A percentile compares a stretch with the other conserved stretches of the same genome.
phyloP scores from a whole-genome alignment of 2,797 vertebrate species.

The Sebastes wilsoni region DNA sequence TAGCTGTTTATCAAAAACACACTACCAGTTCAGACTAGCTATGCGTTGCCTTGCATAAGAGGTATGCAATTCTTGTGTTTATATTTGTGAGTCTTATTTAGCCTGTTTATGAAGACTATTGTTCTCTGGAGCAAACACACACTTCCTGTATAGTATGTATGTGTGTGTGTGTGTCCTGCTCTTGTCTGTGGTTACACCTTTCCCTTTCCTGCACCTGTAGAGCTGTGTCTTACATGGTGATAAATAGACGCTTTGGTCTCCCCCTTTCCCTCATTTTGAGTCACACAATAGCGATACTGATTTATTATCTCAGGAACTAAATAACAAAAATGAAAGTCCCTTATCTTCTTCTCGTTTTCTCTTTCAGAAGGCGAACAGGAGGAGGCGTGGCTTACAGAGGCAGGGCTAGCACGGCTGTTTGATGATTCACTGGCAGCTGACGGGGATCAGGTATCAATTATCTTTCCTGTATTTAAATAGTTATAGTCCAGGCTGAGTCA shows the following conservation, averaged over 20 bases:
- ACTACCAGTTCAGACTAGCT: neutral
- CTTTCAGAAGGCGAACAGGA: slow-evolving; percentile 92
- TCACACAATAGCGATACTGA: no score
- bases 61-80: neutral
- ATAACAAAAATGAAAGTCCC: neutral
- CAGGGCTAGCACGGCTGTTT: slow-evolving; percentile 91
- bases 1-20: neutral
- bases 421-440: slow-evolving; percentile 78
- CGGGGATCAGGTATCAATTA: slow-evolving; percentile 70
- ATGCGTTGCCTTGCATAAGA: neutral
- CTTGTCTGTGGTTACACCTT: slow-evolving; percentile 21
- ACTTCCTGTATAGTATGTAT: slow-evolving; percentile 38
- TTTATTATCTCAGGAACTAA: neutral
- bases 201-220: slow-evolving; percentile 47
- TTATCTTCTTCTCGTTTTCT: neutral
- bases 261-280: neutral
- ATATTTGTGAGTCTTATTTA: slow-evolving; percentile 1
- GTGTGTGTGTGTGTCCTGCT: neutral
- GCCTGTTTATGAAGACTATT: slow-evolving; percentile 46
- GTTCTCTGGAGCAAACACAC: slow-evolving; percentile 51
- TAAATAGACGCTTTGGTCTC: neutral
- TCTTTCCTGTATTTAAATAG: neutral
- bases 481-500: neutral
- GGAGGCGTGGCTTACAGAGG: slow-evolving; percentile 95
- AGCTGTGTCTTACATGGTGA: neutral